A percentile compares a stretch with the other conserved stretches of the same genome.
Conservation (phyloP, 1,140 invertebrate genomes). For the Brachionus plicatilis region DNA sequence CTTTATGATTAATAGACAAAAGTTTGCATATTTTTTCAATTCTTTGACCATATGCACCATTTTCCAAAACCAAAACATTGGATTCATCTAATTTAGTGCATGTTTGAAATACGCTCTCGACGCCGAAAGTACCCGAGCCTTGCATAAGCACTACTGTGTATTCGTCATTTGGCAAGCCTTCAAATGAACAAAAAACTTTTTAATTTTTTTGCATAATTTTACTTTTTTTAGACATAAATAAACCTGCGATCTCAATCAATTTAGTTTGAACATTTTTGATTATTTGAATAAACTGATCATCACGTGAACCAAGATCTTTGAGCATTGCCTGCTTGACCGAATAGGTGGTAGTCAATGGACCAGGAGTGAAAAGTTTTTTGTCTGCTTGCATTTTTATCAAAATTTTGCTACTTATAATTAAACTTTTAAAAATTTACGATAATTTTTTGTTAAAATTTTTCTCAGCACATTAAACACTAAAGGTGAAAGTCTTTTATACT, state of each 20-base stretch:
- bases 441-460: neutral
- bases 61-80: slow-evolving; percentile 56
- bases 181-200: neutral
- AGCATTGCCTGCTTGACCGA: slow-evolving; percentile 57
- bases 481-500: neutral
- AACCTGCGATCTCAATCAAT: slow-evolving; percentile 57
- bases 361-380: slow-evolving; percentile 59
- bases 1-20: slow-evolving; percentile 47
- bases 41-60: slow-evolving; percentile 58
- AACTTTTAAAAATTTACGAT: neutral
- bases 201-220: neutral
- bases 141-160: slow-evolving; percentile 57
- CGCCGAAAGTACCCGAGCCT: slow-evolving; percentile 58
- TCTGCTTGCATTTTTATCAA: slow-evolving; percentile 29
- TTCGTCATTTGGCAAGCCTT: slow-evolving; percentile 50
- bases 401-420: neutral
- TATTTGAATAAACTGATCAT: slow-evolving; percentile 55
- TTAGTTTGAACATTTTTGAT: slow-evolving; percentile 52
- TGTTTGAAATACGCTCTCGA: slow-evolving; percentile 58
- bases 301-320: slow-evolving; percentile 58
- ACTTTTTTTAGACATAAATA: neutral
- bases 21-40: slow-evolving; percentile 56
- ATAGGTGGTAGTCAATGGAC: slow-evolving; percentile 56
- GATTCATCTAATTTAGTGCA: slow-evolving; percentile 44
- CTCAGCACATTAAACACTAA: neutral